Conservation (phyloP, 2,797 vertebrate genomes). For the Macrochelys suwanniensis region DNA sequence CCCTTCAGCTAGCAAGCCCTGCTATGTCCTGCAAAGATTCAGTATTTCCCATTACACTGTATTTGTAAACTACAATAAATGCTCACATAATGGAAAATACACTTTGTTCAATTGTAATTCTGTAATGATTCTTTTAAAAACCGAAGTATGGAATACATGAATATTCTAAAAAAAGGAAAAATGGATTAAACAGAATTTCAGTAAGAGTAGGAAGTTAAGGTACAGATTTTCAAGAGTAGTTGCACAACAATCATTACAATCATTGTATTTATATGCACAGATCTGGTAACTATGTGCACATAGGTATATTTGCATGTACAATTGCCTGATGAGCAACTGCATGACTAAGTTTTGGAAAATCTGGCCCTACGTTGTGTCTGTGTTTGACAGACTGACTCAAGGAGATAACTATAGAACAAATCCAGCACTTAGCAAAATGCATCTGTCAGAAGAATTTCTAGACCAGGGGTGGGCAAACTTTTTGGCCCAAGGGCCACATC, state of each 20-base stretch:
- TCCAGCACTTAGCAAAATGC: neutral
- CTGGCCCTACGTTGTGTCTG: neutral
- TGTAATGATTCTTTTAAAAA: conserved; percentile 8
- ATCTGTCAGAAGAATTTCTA: conserved; percentile 10
- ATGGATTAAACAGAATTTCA: neutral
- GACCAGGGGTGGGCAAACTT: neutral
- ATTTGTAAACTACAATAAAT: neutral
- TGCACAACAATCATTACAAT: neutral
- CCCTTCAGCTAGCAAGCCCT: conserved; percentile 6
- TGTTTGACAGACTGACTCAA: no score
- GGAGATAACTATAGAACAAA: no score
- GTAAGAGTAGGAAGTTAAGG: neutral
- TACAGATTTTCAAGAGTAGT: neutral
- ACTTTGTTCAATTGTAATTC: neutral
- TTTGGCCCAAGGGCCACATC: no score
- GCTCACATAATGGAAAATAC: conserved; percentile 29
- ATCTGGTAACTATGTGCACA: neutral
- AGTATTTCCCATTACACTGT: conserved; percentile 4
- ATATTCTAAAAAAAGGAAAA: no score
- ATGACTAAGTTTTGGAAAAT: neutral
- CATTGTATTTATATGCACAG: no score
- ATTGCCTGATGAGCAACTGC: conserved; percentile 1
- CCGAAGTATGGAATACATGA: neutral
- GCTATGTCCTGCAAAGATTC: neutral
- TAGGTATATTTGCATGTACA: neutral